Evolutionary conservation across 1,140 invertebrate species (phyloP), one percentile per base, ranked within the genome.

Genomic region (Acromyrmex charruanus): DNA sequence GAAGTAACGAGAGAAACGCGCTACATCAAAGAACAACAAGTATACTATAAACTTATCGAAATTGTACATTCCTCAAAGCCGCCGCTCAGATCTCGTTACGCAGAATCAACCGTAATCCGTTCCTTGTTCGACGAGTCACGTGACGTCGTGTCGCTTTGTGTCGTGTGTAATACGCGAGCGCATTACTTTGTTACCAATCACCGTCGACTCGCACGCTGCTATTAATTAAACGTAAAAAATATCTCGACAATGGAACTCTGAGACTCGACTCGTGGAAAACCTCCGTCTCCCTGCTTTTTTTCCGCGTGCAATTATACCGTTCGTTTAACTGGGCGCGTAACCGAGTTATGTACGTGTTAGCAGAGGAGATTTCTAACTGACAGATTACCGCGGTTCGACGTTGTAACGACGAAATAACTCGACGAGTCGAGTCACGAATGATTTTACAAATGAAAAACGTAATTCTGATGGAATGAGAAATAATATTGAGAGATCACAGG

Each of bases 161-260:
- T 12, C 31, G 21, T 21, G 14, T 18, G 39, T 63, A 79, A 79
- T 25, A 55, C 59, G 16, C 35, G 53, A 77, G 49, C 58, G 53
- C 58, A 71, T 77, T 68, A 55, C 74, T 86, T 74, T 49, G 71
- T 66, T 63, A 86, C 65, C 66, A 87, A 86, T 89, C 74, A 89
- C 68, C 59, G 71, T 58, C n/a, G 28, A 87, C 28, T 44, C 51
- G 21, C 71, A 55, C 65, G 80, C 28, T 35, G 49, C 59, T 71
- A 88, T 88, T 89, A 89, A 89, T 89, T 89, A 89, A 86, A 82
- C 49, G 12, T 80, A 68, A 80, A 80, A 79, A 39, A 77, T 28
- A 77, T 63, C 21, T 63, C 21, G 14, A 14, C n/a, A 16, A 65
- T 63, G 6, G 21, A 44, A 55, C 71, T 59, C 21, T 58, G 18